Evolutionary conservation across 2,113 vertebrate species (phyloP), one percentile per base, ranked within the genome.

Genomic region (Perca fluviatilis): DNA sequence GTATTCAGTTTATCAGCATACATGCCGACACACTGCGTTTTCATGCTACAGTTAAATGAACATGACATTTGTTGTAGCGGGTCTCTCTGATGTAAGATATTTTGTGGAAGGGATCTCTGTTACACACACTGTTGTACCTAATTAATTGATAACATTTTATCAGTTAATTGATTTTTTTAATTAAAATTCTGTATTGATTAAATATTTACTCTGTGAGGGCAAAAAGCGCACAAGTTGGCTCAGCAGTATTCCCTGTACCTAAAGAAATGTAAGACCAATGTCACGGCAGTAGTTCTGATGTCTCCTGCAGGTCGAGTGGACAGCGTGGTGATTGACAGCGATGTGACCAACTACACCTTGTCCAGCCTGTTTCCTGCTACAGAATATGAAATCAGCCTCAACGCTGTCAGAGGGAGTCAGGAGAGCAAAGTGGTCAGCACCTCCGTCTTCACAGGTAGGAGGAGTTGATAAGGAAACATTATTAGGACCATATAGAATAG

Each of bases 301-400:
- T 78, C 21, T 72, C 61, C 54, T 63, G 74, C 95, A 98, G 98
- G 98, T 27, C 95, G 96, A 60, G 94, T 96, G 83, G 97, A 99
- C 93, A 98, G 96, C 58, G 89, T 96, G 3, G 91, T 97, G 89
- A 96, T 99, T 21, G 91, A 96, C 91, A 97, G 93, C 1, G 96
- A 96, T 2, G 95, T 95, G 84, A 97, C 95, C 0, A 96, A 97
- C 86, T 97, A 97, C 79, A 88, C 90, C 54, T 91, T 99, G 89
- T 95, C 83, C 67, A 96, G 91, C 81, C 94, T 99, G 70, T 93
- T 97, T 82, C 97, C 98, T 0, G 97, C 97, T 23, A 99, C 96
- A 0, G 97, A 98, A 86, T 99, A 99, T 0, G 95, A 97, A 85
- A 96, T 99, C 16, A 96, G 83, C 74, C 74, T 99, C 86, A 99